phyloP scores from a whole-genome alignment of 2,113 vertebrate genomes.

The Phainopepla nitens region DNA sequence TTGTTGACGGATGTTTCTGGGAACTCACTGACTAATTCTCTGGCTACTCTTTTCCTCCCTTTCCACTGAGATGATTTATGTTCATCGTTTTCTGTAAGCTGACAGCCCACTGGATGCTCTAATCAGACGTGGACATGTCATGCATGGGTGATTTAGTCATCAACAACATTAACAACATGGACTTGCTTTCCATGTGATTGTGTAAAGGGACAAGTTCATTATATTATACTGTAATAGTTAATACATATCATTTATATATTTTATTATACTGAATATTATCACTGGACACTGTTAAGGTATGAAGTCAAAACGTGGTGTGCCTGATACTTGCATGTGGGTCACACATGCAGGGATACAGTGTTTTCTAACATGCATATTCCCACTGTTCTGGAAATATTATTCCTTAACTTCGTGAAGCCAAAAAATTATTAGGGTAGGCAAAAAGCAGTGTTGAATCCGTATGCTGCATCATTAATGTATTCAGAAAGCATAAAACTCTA shows the following conservation, averaged over 20 bases:
- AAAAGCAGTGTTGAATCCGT: neutral
- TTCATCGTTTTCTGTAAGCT: neutral
- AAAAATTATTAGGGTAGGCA: neutral
- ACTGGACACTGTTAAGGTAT: neutral
- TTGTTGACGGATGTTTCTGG: neutral
- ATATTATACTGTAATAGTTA: neutral
- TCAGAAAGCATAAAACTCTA: neutral
- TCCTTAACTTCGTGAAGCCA: neutral
- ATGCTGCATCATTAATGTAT: neutral
- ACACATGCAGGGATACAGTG: accelerated
- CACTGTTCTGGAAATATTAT: neutral
- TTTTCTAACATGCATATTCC: neutral
- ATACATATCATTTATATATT: neutral
- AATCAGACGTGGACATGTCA: neutral
- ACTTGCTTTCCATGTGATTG: neutral
- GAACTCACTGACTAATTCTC: neutral
- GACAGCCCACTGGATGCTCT: neutral
- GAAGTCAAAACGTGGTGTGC: neutral
- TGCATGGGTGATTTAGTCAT: neutral
- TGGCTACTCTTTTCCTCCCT: neutral
- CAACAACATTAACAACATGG: neutral
- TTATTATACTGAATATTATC: neutral
- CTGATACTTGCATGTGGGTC: neutral
- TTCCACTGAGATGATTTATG: neutral
- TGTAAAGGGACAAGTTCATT: neutral